phyloP scores from a whole-genome alignment of 1,140 invertebrate species.

The Pissodes strobi region DNA sequence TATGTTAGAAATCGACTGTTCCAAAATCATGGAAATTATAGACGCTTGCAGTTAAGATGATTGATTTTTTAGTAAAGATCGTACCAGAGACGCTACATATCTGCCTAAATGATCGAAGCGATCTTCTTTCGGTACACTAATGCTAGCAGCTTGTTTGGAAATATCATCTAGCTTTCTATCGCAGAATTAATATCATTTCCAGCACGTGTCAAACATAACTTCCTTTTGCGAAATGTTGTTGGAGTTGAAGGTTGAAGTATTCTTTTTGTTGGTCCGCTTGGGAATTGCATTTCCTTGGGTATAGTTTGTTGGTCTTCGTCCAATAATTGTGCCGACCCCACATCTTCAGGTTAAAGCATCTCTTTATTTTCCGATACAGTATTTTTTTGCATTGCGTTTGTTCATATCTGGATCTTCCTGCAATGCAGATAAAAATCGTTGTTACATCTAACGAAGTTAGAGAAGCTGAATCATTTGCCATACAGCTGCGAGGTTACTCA shows the following conservation, averaged over 20 bases:
- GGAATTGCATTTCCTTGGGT: slow-evolving; percentile 15
- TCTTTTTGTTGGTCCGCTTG: slow-evolving; percentile 19
- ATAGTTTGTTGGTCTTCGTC: slow-evolving; percentile 11
- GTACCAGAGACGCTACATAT: slow-evolving; percentile 16
- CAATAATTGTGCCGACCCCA: slow-evolving; percentile 15
- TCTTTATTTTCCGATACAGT: slow-evolving; percentile 27
- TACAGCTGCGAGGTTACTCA: too few relatives aligned
- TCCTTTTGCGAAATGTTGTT: too few relatives aligned
- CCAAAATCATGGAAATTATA: slow-evolving; percentile 15
- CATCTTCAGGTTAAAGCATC: slow-evolving; percentile 9
- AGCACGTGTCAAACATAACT: slow-evolving; percentile 20
- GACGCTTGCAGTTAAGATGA: slow-evolving; percentile 8
- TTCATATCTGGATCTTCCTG: slow-evolving; percentile 20
- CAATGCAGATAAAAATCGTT: slow-evolving; percentile 11
- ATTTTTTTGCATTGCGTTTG: slow-evolving; percentile 24
- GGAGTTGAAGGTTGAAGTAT: slow-evolving; percentile 7
- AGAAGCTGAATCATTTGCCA: too few relatives aligned
- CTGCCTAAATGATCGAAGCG: slow-evolving; percentile 26
- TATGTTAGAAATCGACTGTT: slow-evolving; percentile 10
- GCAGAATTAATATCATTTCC: too few relatives aligned
- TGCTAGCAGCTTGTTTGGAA: slow-evolving; percentile 11
- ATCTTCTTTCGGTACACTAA: slow-evolving; percentile 21
- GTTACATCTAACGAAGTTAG: too few relatives aligned
- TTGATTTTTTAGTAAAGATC: slow-evolving; percentile 11
- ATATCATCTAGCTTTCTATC: slow-evolving; percentile 26